Conservation (phyloP, 2,888 invertebrate species). For the Troides oblongomaculatus region DNA sequence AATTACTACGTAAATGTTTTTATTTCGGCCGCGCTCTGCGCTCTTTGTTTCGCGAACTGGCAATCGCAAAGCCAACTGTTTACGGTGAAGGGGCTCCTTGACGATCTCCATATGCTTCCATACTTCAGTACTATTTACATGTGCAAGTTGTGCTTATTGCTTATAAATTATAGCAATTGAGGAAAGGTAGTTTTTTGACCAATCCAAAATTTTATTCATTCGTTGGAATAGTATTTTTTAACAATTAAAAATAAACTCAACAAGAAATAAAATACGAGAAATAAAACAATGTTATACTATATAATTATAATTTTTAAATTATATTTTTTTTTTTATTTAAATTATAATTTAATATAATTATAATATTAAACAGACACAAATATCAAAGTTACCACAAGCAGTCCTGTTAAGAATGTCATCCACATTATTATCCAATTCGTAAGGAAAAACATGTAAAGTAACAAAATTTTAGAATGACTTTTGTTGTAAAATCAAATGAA, state of each 20-base stretch:
- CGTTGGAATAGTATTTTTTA: too few relatives aligned
- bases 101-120: slow-evolving; percentile 57
- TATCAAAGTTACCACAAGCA: not conserved
- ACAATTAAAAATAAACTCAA: too few relatives aligned
- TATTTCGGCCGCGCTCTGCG: slow-evolving; percentile 63
- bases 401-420: not conserved
- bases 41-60: slow-evolving; percentile 76
- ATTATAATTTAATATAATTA: too few relatives aligned
- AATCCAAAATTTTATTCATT: too few relatives aligned
- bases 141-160: not conserved
- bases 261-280: too few relatives aligned
- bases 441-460: not conserved
- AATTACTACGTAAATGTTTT: slow-evolving; percentile 73
- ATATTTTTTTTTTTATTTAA: too few relatives aligned
- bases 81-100: slow-evolving; percentile 60
- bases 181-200: too few relatives aligned
- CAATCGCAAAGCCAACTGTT: slow-evolving; percentile 50
- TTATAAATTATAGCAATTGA: not conserved
- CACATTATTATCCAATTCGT: not conserved
- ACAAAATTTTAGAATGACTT: not conserved
- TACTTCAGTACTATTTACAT: not conserved
- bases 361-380: too few relatives aligned
- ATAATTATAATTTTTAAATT: too few relatives aligned
- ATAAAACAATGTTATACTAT: too few relatives aligned
- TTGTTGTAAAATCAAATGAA: slow-evolving; percentile 20